These are phyloP conservation scores for Urocolius indicus DNA, from an alignment of 2,113 vertebrate genomes.

Conservation along the genomic window DNA sequence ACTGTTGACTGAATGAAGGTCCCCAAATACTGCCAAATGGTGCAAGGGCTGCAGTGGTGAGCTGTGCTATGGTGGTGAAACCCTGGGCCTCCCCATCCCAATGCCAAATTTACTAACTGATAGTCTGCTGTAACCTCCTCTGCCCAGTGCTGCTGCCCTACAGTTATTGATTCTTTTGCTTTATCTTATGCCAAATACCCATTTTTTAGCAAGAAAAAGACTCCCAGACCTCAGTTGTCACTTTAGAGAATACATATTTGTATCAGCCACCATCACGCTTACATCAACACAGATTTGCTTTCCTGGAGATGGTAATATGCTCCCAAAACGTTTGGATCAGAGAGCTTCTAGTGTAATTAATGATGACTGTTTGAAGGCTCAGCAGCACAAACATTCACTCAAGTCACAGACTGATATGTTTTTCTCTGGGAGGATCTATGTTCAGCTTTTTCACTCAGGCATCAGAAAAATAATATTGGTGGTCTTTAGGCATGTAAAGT, in stretches of 20 bases:
- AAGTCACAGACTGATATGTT: neutral
- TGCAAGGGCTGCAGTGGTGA: neutral
- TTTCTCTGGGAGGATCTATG: neutral
- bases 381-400: neutral
- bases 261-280: neutral
- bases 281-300: neutral
- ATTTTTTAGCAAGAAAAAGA: neutral
- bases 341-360: neutral
- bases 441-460: neutral
- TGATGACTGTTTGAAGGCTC: neutral
- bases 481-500: neutral
- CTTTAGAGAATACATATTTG: neutral
- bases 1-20: fast-evolving
- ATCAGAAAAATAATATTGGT: neutral
- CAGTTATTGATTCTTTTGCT: neutral
- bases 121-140: neutral
- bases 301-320: neutral
- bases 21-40: neutral
- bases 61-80: too few relatives aligned
- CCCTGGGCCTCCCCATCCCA: neutral
- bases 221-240: neutral
- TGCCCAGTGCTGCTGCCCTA: neutral
- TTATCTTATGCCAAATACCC: neutral
- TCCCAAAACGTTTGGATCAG: neutral
- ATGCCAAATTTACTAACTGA: fast-evolving